Evolutionary conservation across 2,888 invertebrate genomes (phyloP), one percentile per base, ranked within the genome.

Genomic region (Dioctria linearis): DNA sequence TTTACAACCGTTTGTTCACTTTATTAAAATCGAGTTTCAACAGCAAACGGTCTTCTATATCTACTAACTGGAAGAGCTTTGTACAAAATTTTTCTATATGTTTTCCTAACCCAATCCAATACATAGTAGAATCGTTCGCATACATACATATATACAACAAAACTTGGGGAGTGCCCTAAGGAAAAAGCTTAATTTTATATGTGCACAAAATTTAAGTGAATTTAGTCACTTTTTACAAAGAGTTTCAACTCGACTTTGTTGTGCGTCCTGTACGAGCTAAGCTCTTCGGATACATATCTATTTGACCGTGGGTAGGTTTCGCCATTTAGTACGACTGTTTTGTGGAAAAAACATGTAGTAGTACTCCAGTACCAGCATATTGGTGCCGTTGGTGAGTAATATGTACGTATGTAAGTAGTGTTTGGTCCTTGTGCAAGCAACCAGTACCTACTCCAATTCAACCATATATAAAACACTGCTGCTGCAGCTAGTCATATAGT

Each of bases 131-230:
- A 1, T 25, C 25, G 49, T 1, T 6, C 2, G 9, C 6, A 46
- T 9, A 46, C 49, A 46, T 9, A 46, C 49, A 46, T 46, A 42
- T 9, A 66, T 40, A 66, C 66, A 40, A 9, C 43, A 37, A 51
- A 39, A 25, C 39, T 37, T 25, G 3, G 37, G 25, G 51, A 25
- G 25, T 4, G 9, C 49, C 49, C 49, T 5, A 8, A 51, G 71
- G 49, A 54, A 73, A 57, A 73, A 73, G 6, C 54, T 73, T 73
- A 73, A 73, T 73, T 73, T 73, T 73, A 73, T 73, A 73, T 73
- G 71, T 73, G 71, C 71, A 75, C 61, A 46, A 46, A 75, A 75
- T 61, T 59, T 75, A 75, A 75, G 75, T 75, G 75, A 75, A 75
- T 75, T 75, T 75, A 59, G 59, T 75, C 39, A 71, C 51, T 71